phyloP scores from a whole-genome alignment of 2,888 invertebrate genomes.

The Polyommatus iphigenia region DNA sequence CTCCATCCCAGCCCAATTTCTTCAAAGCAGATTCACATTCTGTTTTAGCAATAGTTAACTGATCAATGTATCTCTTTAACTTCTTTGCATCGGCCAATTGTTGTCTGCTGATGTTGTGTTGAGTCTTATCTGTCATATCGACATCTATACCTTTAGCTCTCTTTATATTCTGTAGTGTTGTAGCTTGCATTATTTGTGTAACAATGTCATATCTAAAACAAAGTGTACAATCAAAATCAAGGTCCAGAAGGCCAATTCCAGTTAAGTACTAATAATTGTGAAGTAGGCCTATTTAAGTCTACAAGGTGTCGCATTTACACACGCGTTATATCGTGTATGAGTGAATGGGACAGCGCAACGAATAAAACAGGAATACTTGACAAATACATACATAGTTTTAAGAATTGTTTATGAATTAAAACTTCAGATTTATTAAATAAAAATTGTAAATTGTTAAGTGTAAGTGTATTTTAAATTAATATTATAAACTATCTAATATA shows the following conservation, averaged over 20 bases:
- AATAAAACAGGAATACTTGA: no score
- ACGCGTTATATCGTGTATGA: no score
- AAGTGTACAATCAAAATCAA: background rate
- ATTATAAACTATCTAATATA: background rate
- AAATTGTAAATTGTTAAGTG: background rate
- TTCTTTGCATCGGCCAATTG: constrained; percentile 90
- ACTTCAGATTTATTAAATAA: no score
- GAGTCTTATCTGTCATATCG: constrained; percentile 79
- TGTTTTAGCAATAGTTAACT: constrained; percentile 88
- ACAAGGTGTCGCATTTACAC: no score
- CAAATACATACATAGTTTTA: no score
- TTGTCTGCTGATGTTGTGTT: constrained; percentile 84
- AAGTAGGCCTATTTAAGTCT: no score
- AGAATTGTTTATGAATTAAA: no score
- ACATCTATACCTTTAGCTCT: constrained; percentile 89
- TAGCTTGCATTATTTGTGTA: constrained; percentile 96
- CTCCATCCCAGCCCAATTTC: constrained; percentile 88
- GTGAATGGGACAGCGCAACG: no score
- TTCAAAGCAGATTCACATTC: constrained; percentile 89
- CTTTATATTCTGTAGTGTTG: constrained; percentile 93
- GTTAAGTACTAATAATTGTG: background rate
- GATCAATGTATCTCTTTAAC: constrained; percentile 90
- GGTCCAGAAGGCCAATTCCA: background rate
- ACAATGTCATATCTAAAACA: constrained; percentile 88
- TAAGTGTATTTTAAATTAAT: background rate